Evolutionary conservation across 1,140 invertebrate genomes (phyloP), one percentile per base, ranked within the genome.

Genomic region (Drosophila tsacasi): DNA sequence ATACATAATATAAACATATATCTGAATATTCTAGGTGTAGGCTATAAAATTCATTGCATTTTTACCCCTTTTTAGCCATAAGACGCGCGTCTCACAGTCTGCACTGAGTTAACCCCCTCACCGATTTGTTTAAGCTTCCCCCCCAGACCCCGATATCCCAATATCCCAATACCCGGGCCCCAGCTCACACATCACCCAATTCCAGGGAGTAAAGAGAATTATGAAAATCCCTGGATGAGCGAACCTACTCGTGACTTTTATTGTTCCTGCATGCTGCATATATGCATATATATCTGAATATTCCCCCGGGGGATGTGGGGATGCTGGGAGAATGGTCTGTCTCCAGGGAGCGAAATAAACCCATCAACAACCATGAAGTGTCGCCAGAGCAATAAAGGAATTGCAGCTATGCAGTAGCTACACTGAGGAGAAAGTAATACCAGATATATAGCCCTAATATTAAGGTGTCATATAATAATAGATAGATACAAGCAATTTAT

Each of bases 281-380:
- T 21, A 37, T 39, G 35, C 21, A 60, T 27, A 50, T 67, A 32
- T 35, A 32, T 54, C 1, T 9, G 12, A 5, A 21, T 9, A 35
- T 19, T 21, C 50, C 47, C 55, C 46, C 25, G 13, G 40, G 39
- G 37, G 35, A 21, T 23, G 13, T 44, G 40, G 37, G 42, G 25
- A 19, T 32, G 25, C 13, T 30, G 44, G 42, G 73, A 10, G 40
- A 25, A 21, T 39, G 19, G 40, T 52, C 75, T 52, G 50, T 52
- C 75, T 52, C 64, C 19, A 54, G 65, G 52, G 75, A 78, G 52
- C 21, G 32, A 76, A 76, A 87, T 86, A 87, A 87, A 87, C 61
- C 84, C 83, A 83, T 87, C 83, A 74, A 55, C 74, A 64, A 68
- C 65, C 54, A 50, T 72, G 27, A 89, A 81, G 55, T 87, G 84